Base-by-base conservation (phyloP, 2,888 invertebrate species). In the Acholoe squamosa region DNA sequence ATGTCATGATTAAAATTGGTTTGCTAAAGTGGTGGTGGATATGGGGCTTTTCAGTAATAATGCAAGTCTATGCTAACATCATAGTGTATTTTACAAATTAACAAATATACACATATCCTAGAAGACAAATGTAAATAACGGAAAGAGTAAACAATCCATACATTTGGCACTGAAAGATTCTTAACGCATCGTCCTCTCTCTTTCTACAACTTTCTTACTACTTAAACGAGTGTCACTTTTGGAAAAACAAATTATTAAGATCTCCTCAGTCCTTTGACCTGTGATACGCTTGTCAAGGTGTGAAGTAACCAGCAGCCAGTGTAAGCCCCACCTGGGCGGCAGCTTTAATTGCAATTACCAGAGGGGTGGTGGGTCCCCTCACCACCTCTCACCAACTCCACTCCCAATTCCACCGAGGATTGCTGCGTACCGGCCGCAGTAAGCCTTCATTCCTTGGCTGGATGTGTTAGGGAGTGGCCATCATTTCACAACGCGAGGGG, bases 271-370 rank as follows among this genome's bases (percentile, higher is more conserved):
- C 31, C 61, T 61, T 61, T n/a, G 61, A 3, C 12, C 19, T 61
- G n/a, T 61, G 61, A n/a, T 61, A 61, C 7, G 61, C 19, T 43
- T 43, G 43, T 71, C 71, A 28, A 7, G 31, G 14, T 28, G n/a
- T 14, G 14, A 25, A 25, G 28, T 25, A 71, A 14, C 71, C 28
- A 25, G 61, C 5, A 28, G 71, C 71, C 71, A 5, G 71, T 1
- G 28, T 28, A 71, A 71, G 71, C 71, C 16, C 28, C 14, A 71
- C 25, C 71, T 71, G 71, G 71, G 14, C 31, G 28, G 71, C 7
- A 71, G 71, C 71, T 71, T 71, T 71, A 71, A 71, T 71, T 71
- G 71, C 71, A 71, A 71, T 71, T 71, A 71, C 28, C 28, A 28
- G 3, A 1, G 25, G 28, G 71, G 71, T 25, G 71, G 16, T 28